phyloP scores from a whole-genome alignment of 2,797 vertebrate genomes.

The Staurois parvus region DNA sequence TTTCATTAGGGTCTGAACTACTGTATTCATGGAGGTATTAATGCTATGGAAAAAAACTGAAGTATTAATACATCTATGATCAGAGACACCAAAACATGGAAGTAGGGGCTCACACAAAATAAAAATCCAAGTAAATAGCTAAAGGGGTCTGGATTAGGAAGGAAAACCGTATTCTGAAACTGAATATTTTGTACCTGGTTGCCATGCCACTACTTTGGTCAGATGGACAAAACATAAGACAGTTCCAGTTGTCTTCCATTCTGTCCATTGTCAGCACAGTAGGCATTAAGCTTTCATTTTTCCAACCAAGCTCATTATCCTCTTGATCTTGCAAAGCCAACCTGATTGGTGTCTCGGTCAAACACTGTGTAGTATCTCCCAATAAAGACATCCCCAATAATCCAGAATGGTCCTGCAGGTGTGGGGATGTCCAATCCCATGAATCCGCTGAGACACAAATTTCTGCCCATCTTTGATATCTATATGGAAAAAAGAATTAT shows the following conservation, averaged over 20 bases:
- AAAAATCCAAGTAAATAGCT: too few relatives aligned
- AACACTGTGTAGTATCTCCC: slow-evolving; percentile 78
- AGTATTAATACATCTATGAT: too few relatives aligned
- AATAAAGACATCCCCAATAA: slow-evolving; percentile 79
- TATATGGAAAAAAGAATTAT: slow-evolving; percentile 57
- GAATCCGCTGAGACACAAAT: slow-evolving; percentile 83
- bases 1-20: too few relatives aligned
- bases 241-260: neutral
- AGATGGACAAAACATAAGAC: neutral
- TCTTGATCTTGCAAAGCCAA: slow-evolving; percentile 74
- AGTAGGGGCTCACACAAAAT: too few relatives aligned
- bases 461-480: slow-evolving; percentile 70
- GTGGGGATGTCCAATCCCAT: slow-evolving; percentile 83
- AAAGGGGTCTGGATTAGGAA: neutral
- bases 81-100: too few relatives aligned
- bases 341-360: slow-evolving; percentile 70
- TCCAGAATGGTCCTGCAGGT: slow-evolving; percentile 77
- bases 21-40: too few relatives aligned
- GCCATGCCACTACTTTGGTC: neutral
- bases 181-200: too few relatives aligned
- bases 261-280: neutral
- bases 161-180: neutral
- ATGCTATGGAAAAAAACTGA: too few relatives aligned
- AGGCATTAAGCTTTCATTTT: neutral
- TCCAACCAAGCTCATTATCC: neutral